These are phyloP conservation scores for Perdix hodgsoniae DNA, from an alignment of 2,797 vertebrate genomes.

Conservation along the genomic window DNA sequence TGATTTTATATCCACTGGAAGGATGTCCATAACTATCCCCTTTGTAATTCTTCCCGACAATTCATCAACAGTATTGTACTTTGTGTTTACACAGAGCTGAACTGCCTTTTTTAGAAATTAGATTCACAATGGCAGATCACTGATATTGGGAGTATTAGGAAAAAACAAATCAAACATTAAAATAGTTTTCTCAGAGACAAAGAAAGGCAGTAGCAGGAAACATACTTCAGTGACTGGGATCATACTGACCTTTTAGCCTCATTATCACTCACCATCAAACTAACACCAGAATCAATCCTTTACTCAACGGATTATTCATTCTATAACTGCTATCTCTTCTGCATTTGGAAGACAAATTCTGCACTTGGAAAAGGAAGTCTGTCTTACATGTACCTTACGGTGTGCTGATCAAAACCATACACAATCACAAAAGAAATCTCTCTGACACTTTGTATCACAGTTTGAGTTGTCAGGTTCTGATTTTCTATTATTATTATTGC, in stretches of 20 bases:
- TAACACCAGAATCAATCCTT: not conserved
- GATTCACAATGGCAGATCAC: not conserved
- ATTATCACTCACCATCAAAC: not conserved
- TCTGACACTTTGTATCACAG: not conserved
- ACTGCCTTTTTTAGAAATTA: not conserved
- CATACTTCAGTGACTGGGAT: not conserved
- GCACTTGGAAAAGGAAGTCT: not conserved
- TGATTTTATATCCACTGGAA: constrained; percentile 18
- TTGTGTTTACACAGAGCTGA: not conserved
- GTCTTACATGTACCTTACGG: not conserved
- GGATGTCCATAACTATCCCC: not conserved
- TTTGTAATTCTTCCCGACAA: not conserved
- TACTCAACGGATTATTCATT: not conserved
- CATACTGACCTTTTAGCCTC: not conserved
- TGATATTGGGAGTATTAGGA: not conserved
- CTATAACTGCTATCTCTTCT: not conserved
- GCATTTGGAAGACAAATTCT: not conserved
- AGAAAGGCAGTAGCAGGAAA: not conserved
- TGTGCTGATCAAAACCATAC: not conserved
- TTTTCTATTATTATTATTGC: not conserved
- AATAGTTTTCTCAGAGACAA: not conserved
- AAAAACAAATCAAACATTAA: not conserved
- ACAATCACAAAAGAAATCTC: not conserved
- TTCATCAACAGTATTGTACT: not conserved
- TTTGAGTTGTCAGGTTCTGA: not conserved